phyloP scores from a whole-genome alignment of 2,888 invertebrate species.

The Rotaria socialis region DNA sequence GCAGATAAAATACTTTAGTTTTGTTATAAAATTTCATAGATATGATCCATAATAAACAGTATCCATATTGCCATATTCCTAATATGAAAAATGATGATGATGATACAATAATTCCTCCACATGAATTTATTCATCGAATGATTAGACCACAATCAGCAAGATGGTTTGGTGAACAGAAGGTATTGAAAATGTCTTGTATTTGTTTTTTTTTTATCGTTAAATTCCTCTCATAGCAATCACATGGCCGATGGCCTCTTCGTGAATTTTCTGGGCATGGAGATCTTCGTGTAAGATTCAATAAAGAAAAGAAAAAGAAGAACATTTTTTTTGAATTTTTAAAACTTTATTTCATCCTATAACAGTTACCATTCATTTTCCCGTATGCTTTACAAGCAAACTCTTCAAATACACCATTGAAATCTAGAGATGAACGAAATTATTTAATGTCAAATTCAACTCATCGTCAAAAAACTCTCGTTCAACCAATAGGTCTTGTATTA shows the following conservation, averaged over 20 bases:
- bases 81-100: not conserved
- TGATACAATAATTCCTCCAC: not conserved
- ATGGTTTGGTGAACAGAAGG: not conserved
- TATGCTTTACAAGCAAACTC: not conserved
- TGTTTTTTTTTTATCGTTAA: not conserved
- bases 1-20: too few species aligned
- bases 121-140: not conserved
- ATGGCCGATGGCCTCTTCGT: not conserved
- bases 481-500: not conserved
- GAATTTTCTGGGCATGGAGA: not conserved
- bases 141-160: not conserved
- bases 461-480: not conserved
- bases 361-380: constrained; percentile 27
- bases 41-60: not conserved
- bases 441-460: not conserved
- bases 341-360: not conserved
- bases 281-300: not conserved
- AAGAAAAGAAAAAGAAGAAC: not conserved
- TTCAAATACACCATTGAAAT: not conserved
- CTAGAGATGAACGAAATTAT: not conserved
- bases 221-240: not conserved
- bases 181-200: not conserved
- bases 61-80: not conserved
- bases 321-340: not conserved
- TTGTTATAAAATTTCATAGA: not conserved